A percentile compares a stretch with the other conserved stretches of the same genome.
These are phyloP conservation scores for Lepidothrix coronata DNA, from an alignment of 2,113 vertebrate species.

Conservation along the genomic window DNA sequence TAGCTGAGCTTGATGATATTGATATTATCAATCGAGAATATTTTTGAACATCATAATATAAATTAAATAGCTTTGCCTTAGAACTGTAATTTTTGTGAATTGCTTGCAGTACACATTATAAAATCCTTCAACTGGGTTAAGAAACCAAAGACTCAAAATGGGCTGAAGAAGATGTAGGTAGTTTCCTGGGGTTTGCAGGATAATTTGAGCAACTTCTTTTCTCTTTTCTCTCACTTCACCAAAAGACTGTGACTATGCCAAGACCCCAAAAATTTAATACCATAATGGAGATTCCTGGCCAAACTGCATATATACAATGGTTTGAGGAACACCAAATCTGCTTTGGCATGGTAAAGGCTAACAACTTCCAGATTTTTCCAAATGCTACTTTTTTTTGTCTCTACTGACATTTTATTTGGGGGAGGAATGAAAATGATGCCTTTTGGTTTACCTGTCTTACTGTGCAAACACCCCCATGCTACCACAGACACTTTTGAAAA, in stretches of 20 bases:
- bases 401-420: neutral
- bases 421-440: neutral
- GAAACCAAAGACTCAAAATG: neutral
- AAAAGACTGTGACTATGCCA: neutral
- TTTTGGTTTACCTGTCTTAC: neutral
- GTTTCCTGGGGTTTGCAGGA: neutral
- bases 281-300: neutral
- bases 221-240: neutral
- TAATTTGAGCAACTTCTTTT: neutral
- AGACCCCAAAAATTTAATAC: neutral
- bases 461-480: neutral
- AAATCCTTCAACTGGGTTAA: neutral
- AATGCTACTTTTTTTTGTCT: neutral
- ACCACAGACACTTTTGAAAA: neutral
- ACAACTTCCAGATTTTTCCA: neutral
- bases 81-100: neutral
- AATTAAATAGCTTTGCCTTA: neutral
- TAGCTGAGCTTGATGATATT: neutral
- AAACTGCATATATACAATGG: neutral
- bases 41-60: neutral
- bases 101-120: neutral
- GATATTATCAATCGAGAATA: neutral
- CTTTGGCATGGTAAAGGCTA: neutral
- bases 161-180: neutral
- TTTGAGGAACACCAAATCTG: neutral